Conservation (phyloP, 2,113 vertebrate species). For the Melanostigma gelatinosum region DNA sequence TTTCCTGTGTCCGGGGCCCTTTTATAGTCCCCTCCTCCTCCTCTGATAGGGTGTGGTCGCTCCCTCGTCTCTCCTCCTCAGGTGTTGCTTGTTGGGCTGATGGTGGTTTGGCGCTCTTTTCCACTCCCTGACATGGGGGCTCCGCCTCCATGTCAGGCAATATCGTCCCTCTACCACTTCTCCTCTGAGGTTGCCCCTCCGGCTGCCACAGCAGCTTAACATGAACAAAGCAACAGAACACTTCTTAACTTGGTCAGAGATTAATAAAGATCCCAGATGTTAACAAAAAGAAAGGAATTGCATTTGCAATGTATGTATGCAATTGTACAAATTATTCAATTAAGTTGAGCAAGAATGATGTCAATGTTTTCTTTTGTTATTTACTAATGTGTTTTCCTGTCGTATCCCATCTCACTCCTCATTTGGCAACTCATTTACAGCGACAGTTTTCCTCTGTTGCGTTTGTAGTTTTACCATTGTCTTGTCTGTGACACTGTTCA, state of each 20-base stretch:
- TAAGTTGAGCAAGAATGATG: neutral
- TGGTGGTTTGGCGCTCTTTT: too few relatives aligned
- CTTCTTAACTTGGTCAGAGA: neutral
- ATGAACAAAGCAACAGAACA: neutral
- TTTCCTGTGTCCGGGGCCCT: too few relatives aligned
- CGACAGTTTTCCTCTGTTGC: neutral
- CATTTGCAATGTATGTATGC: neutral
- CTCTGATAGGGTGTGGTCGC: too few relatives aligned
- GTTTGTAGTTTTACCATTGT: neutral
- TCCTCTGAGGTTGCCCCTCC: too few relatives aligned
- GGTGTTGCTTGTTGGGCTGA: too few relatives aligned
- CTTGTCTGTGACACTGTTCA: neutral
- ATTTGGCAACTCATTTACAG: slow-evolving; percentile 20
- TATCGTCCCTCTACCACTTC: too few relatives aligned
- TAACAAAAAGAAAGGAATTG: neutral
- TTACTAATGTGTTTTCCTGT: neutral
- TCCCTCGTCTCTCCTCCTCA: too few relatives aligned
- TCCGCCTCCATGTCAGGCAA: too few relatives aligned
- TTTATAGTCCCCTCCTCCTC: too few relatives aligned
- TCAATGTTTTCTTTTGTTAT: neutral
- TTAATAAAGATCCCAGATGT: neutral
- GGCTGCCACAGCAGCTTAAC: too few relatives aligned
- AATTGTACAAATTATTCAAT: neutral
- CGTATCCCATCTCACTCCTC: neutral
- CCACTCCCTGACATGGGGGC: too few relatives aligned